Percentiles rank a stretch among this genome's conserved stretches.
phyloP scores from a whole-genome alignment of 2,113 vertebrate species.

The Paramormyrops kingsleyae region DNA sequence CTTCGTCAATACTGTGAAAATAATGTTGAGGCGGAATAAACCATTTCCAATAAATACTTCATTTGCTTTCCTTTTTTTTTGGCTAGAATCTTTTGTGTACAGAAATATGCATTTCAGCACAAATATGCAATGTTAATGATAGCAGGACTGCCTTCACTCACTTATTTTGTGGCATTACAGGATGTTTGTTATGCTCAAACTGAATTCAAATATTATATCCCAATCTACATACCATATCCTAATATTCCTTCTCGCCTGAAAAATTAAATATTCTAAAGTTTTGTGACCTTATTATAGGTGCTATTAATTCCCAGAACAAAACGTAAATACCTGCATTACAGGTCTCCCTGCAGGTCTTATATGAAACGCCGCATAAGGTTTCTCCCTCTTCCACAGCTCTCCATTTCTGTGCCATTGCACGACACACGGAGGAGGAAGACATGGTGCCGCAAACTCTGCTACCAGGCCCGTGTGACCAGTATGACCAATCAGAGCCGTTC shows the following conservation, averaged over 20 bases:
- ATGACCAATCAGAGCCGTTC: constrained; percentile 51
- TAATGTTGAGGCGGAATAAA: background rate
- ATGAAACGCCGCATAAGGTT: background rate
- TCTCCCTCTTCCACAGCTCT: background rate
- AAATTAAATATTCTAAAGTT: background rate
- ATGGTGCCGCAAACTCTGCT: constrained; percentile 56
- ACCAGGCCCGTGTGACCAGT: constrained; percentile 58
- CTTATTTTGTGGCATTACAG: background rate
- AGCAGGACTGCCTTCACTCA: background rate
- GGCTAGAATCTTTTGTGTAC: background rate
- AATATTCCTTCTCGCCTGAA: background rate
- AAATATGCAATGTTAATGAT: background rate
- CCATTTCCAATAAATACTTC: background rate
- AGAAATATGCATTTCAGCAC: background rate
- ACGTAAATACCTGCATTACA: background rate
- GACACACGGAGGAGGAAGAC: constrained; percentile 41
- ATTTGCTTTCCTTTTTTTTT: background rate
- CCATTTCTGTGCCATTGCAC: background rate
- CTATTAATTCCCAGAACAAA: background rate
- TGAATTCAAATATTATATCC: background rate
- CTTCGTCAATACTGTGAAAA: background rate
- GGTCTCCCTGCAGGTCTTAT: background rate
- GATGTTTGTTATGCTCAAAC: background rate
- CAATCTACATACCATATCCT: background rate
- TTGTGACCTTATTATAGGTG: background rate